phyloP scores from a whole-genome alignment of 2,888 invertebrate genomes.

The Bibio marci region DNA sequence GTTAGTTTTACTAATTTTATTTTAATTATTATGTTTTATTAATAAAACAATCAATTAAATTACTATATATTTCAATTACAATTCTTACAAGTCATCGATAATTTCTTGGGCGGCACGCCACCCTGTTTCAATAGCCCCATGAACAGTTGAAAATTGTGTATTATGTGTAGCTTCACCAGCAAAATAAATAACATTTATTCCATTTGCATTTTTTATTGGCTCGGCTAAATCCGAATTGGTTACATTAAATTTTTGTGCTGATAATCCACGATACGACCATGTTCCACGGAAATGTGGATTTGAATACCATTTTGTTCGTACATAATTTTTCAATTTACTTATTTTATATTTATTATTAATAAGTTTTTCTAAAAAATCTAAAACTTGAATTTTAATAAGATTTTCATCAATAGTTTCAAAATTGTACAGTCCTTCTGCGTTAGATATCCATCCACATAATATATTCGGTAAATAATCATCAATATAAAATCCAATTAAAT shows the following conservation, averaged over 20 bases:
- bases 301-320: conserved; percentile 45
- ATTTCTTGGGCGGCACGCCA: conserved; percentile 48
- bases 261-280: conserved; percentile 43
- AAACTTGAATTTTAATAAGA: too few relatives aligned
- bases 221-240: conserved; percentile 35
- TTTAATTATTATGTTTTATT: too few relatives aligned
- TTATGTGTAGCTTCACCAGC: conserved; percentile 52
- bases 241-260: conserved; percentile 36
- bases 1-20: too few relatives aligned
- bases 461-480: conserved; percentile 43
- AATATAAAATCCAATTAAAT: conserved; percentile 48
- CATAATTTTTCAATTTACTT: too few relatives aligned
- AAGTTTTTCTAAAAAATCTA: background rate
- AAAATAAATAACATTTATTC: conserved; percentile 39
- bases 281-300: conserved; percentile 44
- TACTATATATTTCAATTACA: too few relatives aligned
- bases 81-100: too few relatives aligned
- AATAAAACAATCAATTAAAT: too few relatives aligned
- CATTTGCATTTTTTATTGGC: conserved; percentile 28
- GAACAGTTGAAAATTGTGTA: conserved; percentile 46
- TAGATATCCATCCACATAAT: conserved; percentile 51
- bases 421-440: conserved; percentile 21
- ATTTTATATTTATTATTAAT: too few relatives aligned
- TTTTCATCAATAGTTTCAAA: too few relatives aligned
- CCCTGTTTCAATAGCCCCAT: conserved; percentile 57